A percentile compares a stretch with the other conserved stretches of the same genome.
Conservation (phyloP, 2,113 vertebrate species). For the Prinia subflava region DNA sequence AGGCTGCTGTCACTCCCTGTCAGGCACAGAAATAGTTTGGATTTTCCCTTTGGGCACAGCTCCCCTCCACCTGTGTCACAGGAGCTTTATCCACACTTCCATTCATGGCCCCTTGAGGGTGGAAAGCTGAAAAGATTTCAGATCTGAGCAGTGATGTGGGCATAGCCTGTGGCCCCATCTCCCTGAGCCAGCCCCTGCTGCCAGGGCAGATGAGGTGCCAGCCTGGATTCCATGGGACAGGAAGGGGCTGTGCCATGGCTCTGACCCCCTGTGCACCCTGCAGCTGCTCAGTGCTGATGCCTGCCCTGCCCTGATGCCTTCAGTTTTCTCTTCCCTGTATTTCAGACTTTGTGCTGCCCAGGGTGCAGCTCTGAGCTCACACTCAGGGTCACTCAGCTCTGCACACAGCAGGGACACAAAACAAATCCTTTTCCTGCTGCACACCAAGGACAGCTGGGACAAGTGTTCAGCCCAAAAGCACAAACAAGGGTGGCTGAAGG, state of each 20-base stretch:
- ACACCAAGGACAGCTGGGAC: too few species aligned
- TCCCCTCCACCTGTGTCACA: neutral
- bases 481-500: too few species aligned
- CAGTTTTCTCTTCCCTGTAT: too few species aligned
- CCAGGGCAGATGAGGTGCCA: neutral
- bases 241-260: neutral
- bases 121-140: neutral
- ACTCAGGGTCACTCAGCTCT: too few species aligned
- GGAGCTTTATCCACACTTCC: neutral
- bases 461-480: too few species aligned
- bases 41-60: neutral
- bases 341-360: too few species aligned
- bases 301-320: neutral
- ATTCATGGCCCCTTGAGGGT: neutral
- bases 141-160: neutral
- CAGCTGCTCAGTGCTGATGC: too few species aligned
- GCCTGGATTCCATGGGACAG: neutral
- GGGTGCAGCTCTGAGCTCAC: too few species aligned
- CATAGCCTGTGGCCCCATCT: neutral
- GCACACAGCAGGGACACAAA: too few species aligned
- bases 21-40: neutral
- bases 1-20: too few species aligned
- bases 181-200: neutral
- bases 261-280: neutral
- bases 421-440: too few species aligned